A percentile compares a stretch with the other conserved stretches of the same genome.
Conservation (phyloP, 1,140 invertebrate genomes). For the Panagrolaimus sp. region DNA sequence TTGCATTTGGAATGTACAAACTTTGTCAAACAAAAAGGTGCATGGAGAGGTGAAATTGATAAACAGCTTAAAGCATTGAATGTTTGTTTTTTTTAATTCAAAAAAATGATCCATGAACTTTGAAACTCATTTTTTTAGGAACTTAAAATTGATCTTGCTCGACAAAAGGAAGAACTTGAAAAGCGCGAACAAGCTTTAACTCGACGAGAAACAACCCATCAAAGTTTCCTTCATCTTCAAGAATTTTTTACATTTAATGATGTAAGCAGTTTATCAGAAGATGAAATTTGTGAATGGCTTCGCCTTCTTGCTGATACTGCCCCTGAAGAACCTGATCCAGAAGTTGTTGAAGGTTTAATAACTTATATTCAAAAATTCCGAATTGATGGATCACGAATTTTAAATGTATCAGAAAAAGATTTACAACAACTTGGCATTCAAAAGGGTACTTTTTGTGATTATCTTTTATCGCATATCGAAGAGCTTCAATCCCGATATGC, state of each 20-base stretch:
- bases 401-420: constrained; percentile 50
- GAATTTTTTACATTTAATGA: constrained; percentile 27
- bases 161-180: constrained; percentile 46
- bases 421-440: constrained; percentile 45
- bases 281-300: constrained; percentile 43
- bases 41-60: constrained; percentile 46
- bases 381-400: constrained; percentile 44
- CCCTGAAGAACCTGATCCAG: constrained; percentile 15
- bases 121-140: constrained; percentile 23
- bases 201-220: constrained; percentile 43
- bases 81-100: constrained; percentile 30
- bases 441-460: constrained; percentile 34
- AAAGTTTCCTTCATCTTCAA: constrained; percentile 39
- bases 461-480: constrained; percentile 36
- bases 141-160: constrained; percentile 45
- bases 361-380: constrained; percentile 37
- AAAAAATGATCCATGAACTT: neutral
- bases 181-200: constrained; percentile 35
- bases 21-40: constrained; percentile 41
- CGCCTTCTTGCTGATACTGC: constrained; percentile 21
- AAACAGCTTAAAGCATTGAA: constrained; percentile 42
- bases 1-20: constrained; percentile 43
- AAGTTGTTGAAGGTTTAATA: constrained; percentile 39
- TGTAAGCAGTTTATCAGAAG: constrained; percentile 39
- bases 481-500: constrained; percentile 28